phyloP scores from a whole-genome alignment of 1,140 invertebrate species.

The Venustaconcha ellipsiformis region DNA sequence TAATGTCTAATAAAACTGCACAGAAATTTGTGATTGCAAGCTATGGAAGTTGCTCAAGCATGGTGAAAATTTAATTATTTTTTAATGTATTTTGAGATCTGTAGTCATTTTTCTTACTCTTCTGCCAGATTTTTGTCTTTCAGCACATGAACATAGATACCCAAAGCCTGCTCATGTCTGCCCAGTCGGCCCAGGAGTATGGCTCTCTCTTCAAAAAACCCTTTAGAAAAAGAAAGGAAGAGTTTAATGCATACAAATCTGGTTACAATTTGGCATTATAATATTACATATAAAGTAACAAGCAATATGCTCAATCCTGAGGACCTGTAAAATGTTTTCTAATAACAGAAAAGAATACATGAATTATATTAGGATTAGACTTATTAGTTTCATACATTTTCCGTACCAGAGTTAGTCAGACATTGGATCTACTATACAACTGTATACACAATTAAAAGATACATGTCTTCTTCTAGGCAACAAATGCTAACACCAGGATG shows the following conservation, averaged over 20 bases:
- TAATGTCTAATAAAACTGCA: too few species aligned
- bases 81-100: background rate
- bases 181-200: slow-evolving; percentile 90
- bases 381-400: too few species aligned
- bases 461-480: too few species aligned
- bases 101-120: slow-evolving; percentile 63
- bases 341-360: background rate
- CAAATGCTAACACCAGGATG: too few species aligned
- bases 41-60: background rate
- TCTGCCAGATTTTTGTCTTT: slow-evolving; percentile 86
- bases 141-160: slow-evolving; percentile 88
- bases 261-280: background rate
- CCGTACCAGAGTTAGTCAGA: too few species aligned
- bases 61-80: background rate
- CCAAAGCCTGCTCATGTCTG: slow-evolving; percentile 89
- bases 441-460: too few species aligned
- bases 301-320: background rate
- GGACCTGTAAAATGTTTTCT: background rate
- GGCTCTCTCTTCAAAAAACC: slow-evolving; percentile 91
- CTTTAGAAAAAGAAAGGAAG: slow-evolving; percentile 56
- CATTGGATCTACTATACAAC: too few species aligned
- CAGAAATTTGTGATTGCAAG: background rate
- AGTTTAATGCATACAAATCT: background rate
- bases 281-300: background rate
- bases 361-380: background rate